Conservation (phyloP, 2,797 vertebrate species). For the Craterocephalus amniculus region DNA sequence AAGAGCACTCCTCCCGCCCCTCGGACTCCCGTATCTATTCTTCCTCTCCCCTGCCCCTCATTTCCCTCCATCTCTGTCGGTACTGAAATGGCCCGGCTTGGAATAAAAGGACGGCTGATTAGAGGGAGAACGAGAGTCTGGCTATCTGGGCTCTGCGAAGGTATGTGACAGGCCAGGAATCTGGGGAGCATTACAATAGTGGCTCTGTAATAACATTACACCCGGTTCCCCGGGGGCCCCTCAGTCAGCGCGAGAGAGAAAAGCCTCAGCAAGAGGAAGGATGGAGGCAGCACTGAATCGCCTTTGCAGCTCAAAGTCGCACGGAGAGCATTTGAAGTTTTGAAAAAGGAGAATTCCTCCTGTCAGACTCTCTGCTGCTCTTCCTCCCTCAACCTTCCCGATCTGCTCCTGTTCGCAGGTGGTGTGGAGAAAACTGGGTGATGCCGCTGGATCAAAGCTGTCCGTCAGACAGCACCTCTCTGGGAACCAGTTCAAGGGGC, state of each 20-base stretch:
- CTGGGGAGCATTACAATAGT: slow-evolving; percentile 65
- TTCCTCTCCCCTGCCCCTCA: slow-evolving; percentile 21
- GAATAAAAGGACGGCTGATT: slow-evolving; percentile 71
- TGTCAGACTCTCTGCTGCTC: slow-evolving; percentile 12
- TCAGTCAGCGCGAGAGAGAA: slow-evolving; percentile 16
- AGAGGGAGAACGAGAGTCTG: slow-evolving; percentile 37
- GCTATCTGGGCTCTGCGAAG: slow-evolving; percentile 59
- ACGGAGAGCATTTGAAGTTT: slow-evolving; percentile 57
- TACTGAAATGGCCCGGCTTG: slow-evolving; percentile 57
- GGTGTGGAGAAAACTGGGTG: slow-evolving; percentile 97
- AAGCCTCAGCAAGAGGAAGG: slow-evolving; percentile 22
- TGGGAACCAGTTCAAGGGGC: slow-evolving; percentile 98
- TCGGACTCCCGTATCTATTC: slow-evolving; percentile 38
- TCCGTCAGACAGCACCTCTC: slow-evolving; percentile 96
- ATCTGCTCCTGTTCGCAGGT: slow-evolving; percentile 81
- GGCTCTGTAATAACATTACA: slow-evolving; percentile 71
- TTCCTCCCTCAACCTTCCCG: slow-evolving; percentile 21
- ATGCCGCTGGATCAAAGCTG: slow-evolving; percentile 93
- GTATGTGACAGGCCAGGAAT: slow-evolving; percentile 72
- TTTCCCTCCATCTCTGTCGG: slow-evolving; percentile 49
- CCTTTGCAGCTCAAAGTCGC: slow-evolving; percentile 58
- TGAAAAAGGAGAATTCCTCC: slow-evolving; percentile 41
- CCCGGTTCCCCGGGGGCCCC: slow-evolving; percentile 41
- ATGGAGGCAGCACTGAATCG: slow-evolving; percentile 20
- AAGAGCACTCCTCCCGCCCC: slow-evolving; percentile 44